Base-by-base conservation (phyloP, 2,888 invertebrate species). In the Lampropteryx suffumata region DNA sequence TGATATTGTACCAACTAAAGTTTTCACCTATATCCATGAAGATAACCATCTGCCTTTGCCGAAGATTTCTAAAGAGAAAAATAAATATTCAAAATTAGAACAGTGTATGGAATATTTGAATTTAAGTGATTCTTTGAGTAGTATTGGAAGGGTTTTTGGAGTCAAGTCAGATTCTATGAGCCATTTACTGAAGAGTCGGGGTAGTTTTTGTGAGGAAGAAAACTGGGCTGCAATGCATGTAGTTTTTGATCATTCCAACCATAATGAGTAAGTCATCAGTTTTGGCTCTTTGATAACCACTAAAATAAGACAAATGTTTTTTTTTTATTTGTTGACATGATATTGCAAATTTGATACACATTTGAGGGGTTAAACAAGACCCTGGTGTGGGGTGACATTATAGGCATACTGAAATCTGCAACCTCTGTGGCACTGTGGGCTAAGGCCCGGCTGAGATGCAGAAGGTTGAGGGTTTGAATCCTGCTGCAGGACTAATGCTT, bases 11-110 rank as follows among this genome's bases (percentile, higher is more conserved):
- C 75, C 63, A 61, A 75, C 59, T 61, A 88, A 64, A 83, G 75
- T 70, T 53, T 94, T 92, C 60, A 92, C 93, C 1, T 94, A 93
- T 60, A 82, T 92, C 1, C 73, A 93, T 56, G 87, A 90, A 7
- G 95, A 95, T 67, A 80, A 84, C 28, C 91, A 89, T 60, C 64
- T 82, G 33, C 79, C 86, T 0, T 68, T 79, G 54, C 81, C 87
- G 17, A 28, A 72, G 6, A 24, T 6, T 39, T 39, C 47, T 53
- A 50, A 62, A 61, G 28, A 27, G 5, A 48, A 14, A 17, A 69
- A 61, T 21, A 58, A 61, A 46, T 64, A 47, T 50, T 55, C 50
- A 0, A 68, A 70, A 60, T 62, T 84, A n/a, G 64, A 57, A 57
- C 59, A 56, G 1, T 79, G 67, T 53, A 67, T 85, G 21, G 64